Percentiles rank a stretch among this genome's conserved stretches.
These are phyloP conservation scores for Blera fallax DNA, from an alignment of 2,888 invertebrate genomes.

Conservation along the genomic window DNA sequence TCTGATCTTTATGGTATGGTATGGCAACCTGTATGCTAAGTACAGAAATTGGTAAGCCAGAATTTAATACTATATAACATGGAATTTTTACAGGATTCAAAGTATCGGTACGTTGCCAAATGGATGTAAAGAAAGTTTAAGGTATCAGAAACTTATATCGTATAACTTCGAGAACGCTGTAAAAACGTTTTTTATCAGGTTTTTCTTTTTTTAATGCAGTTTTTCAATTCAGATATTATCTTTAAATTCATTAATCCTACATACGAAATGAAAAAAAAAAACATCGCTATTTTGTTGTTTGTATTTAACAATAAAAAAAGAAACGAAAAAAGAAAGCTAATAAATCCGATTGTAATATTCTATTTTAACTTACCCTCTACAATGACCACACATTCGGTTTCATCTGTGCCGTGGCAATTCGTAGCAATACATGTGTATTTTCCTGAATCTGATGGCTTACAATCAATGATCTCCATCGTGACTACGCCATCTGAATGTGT, in stretches of 20 bases:
- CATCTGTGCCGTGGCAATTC: conserved; percentile 96
- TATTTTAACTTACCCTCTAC: conserved; percentile 89
- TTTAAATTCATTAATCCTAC: not conserved
- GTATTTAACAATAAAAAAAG: not conserved
- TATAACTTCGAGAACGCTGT: too few relatives aligned
- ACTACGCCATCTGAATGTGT: conserved; percentile 96
- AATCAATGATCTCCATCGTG: conserved; percentile 97
- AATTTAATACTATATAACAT: too few relatives aligned
- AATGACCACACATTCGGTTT: conserved; percentile 96
- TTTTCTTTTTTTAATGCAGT: not conserved
- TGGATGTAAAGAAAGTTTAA: too few relatives aligned
- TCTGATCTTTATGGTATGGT: too few relatives aligned
- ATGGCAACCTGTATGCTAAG: too few relatives aligned
- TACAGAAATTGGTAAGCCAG: too few relatives aligned
- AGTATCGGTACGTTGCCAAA: too few relatives aligned
- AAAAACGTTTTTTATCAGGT: too few relatives aligned
- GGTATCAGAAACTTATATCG: too few relatives aligned
- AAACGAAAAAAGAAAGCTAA: not conserved
- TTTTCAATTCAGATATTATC: not conserved
- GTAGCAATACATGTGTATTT: conserved; percentile 97
- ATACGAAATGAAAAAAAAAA: not conserved
- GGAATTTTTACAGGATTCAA: too few relatives aligned
- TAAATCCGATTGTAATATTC: not conserved
- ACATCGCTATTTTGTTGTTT: not conserved
- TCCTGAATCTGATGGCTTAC: conserved; percentile 96